Percentiles rank a stretch among this genome's conserved stretches.
Evolutionary conservation across 2,797 vertebrate species (phyloP).

Genomic region (Salarias fasciatus): DNA sequence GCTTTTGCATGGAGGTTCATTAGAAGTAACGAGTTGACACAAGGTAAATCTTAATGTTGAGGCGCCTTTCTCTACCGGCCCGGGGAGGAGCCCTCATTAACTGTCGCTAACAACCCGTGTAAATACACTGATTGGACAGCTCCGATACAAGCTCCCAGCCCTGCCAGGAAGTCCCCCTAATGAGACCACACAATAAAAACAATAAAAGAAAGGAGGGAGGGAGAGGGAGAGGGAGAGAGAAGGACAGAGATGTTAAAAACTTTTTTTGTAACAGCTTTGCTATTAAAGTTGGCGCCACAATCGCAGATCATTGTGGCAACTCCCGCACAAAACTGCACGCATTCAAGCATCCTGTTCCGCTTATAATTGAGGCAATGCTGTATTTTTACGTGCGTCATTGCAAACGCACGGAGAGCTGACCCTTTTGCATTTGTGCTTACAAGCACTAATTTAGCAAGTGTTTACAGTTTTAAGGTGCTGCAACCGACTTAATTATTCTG

Average conservation of each 20-base stretch:
- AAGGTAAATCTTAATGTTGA: slow-evolving; percentile 94
- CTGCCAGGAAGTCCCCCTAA: slow-evolving; percentile 98
- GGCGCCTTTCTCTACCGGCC: slow-evolving; percentile 92
- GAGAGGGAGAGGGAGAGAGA: slow-evolving; percentile 62
- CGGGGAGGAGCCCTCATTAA: slow-evolving; percentile 95
- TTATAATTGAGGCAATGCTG: not conserved
- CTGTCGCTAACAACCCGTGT: slow-evolving; percentile 98
- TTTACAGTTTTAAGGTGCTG: slow-evolving; percentile 2
- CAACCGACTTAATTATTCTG: slow-evolving; percentile 10
- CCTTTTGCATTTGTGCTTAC: slow-evolving; percentile 17
- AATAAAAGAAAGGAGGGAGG: slow-evolving; percentile 78
- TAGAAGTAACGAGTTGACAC: slow-evolving; percentile 98
- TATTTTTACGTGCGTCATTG: not conserved
- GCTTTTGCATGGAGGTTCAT: slow-evolving; percentile 88
- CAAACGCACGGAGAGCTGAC: not conserved
- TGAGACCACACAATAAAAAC: slow-evolving; percentile 92
- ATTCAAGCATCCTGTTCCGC: not conserved
- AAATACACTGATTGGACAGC: slow-evolving; percentile 97
- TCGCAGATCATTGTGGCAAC: slow-evolving; percentile 34
- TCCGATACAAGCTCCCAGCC: slow-evolving; percentile 91
- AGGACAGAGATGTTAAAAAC: slow-evolving; percentile 58
- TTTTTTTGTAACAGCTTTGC: slow-evolving; percentile 41
- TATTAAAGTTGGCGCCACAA: slow-evolving; percentile 62
- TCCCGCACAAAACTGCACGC: slow-evolving; percentile 12
- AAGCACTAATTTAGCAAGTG: not conserved